Evolutionary conservation across 2,888 invertebrate species (phyloP).

Genomic region (Andrena flavipes): DNA sequence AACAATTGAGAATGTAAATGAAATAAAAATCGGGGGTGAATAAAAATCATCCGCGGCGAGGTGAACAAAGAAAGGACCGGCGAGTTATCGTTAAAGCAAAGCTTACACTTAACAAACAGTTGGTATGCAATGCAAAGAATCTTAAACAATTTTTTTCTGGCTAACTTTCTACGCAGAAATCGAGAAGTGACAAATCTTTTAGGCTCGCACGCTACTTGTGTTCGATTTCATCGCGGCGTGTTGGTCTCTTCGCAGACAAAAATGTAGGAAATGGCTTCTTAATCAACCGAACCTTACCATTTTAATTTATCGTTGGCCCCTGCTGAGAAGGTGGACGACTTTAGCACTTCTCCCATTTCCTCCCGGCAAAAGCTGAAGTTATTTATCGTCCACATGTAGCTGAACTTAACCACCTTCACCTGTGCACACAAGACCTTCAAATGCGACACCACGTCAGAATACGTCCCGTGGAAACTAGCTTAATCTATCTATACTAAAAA

Average conservation of each 20-base stretch:
- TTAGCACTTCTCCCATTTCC: constrained; percentile 99
- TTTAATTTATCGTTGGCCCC: constrained; percentile 99
- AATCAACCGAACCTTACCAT: constrained; percentile 89
- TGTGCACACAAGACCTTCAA: constrained; percentile 86
- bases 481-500: constrained; percentile 68
- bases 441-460: constrained; percentile 80
- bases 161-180: constrained; percentile 15
- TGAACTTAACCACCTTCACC: constrained; percentile 99
- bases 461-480: constrained; percentile 72
- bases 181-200: constrained; percentile 10
- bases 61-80: neutral
- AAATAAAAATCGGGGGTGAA: neutral
- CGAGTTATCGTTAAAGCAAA: neutral
- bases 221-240: neutral
- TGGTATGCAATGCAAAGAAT: constrained; percentile 69
- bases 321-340: constrained; percentile 99
- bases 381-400: constrained; percentile 99
- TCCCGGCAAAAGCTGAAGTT: constrained; percentile 99
- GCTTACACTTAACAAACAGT: neutral
- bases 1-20: neutral
- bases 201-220: neutral
- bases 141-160: constrained; percentile 56
- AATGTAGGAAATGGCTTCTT: neutral
- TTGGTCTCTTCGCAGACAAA: neutral
- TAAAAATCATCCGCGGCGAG: neutral